Base-by-base conservation (phyloP, 2,113 vertebrate species). In the Heterotis niloticus region DNA sequence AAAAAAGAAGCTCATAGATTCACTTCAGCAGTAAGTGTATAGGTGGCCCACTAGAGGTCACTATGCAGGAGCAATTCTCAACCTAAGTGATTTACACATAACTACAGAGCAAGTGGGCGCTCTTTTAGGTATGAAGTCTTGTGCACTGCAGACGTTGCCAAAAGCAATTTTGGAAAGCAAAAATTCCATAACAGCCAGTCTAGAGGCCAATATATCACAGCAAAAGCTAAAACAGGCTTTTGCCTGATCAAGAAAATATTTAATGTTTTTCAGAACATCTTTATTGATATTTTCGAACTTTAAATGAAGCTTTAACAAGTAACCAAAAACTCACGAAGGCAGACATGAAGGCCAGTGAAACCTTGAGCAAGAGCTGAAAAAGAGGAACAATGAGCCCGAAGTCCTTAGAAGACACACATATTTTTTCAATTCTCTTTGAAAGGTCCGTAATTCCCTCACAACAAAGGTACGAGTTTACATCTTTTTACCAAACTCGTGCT, bases 171-270 rank as follows among this genome's bases (percentile, higher is more conserved):
- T 78, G 70, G 81, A 80, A 5, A 74, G 83, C 82, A 70, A 88
- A 83, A 86, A 75, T 18, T 74, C 60, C 82, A 86, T 85, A 81
- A 82, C 84, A 85, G 79, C 72, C 83, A 84, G 23, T 23, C 23
- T 20, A n/a, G 28, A 54, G 52, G 14, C 23, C 20, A 74, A n/a
- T 13, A 13, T 3, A 12, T 51, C 24, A 57, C 13, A 57, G n/a
- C 54, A 26, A 28, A 28, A 57, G 16, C 17, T 54, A 77, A 62
- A n/a, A 76, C 59, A 57, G 62, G 83, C 79, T 82, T 83, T 81
- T 84, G 66, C 51, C 80, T 79, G 85, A 89, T 90, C 88, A 89
- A 90, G 86, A 76, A 85, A 90, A 90, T 89, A 89, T 89, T 92
- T 89, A 86, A 88, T 88, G 64, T 57, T 68, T 91, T 90, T 77